Conservation (phyloP, 2,888 invertebrate species). For the Anorthoa munda region DNA sequence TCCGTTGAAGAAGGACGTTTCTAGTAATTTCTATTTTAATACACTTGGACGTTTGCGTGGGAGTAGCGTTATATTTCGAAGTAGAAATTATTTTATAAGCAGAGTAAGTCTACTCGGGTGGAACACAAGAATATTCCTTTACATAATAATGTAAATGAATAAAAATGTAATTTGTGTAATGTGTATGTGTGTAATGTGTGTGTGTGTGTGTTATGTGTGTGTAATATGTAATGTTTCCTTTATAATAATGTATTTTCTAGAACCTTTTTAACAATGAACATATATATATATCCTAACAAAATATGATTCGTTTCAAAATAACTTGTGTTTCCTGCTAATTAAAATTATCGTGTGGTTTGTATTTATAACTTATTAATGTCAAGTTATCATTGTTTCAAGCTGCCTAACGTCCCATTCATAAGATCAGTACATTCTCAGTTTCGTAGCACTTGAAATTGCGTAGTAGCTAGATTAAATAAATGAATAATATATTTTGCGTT, state of each 20-base stretch:
- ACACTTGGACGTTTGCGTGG: conserved; percentile 3
- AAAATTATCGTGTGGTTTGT: conserved; percentile 2
- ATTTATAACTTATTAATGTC: background rate
- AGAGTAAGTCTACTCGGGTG: background rate
- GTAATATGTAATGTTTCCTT: no score
- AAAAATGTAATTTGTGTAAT: no score
- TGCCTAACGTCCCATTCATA: background rate
- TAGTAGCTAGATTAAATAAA: background rate
- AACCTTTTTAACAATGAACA: background rate
- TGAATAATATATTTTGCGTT: no score
- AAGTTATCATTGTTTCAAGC: background rate
- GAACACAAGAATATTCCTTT: background rate
- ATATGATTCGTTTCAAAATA: background rate
- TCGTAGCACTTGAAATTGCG: background rate
- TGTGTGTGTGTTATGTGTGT: no score
- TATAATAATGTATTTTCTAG: background rate
- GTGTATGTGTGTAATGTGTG: no score
- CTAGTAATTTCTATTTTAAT: conserved; percentile 33
- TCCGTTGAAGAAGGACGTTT: conserved; percentile 9
- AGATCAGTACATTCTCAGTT: background rate
- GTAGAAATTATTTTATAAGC: conserved; percentile 25
- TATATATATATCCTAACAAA: conserved; percentile 10
- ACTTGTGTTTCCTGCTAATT: conserved; percentile 24
- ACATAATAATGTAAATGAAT: no score
- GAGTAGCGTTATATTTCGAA: conserved; percentile 27